Evolutionary conservation across 2,797 vertebrate species (phyloP).

Genomic region (Sarcoramphus papa): DNA sequence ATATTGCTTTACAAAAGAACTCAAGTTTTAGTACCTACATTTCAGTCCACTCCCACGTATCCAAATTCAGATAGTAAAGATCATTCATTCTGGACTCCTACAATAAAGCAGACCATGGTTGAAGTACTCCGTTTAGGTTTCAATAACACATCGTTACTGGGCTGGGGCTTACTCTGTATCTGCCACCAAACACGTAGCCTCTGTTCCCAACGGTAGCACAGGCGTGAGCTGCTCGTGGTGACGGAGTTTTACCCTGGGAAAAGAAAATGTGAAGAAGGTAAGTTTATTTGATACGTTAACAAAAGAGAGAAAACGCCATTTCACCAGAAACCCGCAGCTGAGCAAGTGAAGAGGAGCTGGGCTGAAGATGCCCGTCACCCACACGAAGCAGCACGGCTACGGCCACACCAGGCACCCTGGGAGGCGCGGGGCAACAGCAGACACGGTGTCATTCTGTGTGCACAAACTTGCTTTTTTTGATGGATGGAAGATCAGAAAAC

Average conservation of each 20-base stretch:
- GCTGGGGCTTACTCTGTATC: conserved; percentile 82
- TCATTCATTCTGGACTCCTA: conserved; percentile 93
- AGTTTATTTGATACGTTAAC: not conserved
- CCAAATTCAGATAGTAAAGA: conserved; percentile 89
- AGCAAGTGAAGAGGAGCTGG: not conserved
- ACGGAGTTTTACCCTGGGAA: conserved; percentile 86
- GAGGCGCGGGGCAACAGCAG: not conserved
- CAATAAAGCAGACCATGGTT: not conserved
- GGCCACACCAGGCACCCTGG: not conserved
- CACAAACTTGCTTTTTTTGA: not conserved
- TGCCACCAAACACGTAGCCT: conserved; percentile 93
- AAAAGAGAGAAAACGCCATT: too few species aligned
- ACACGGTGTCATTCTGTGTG: not conserved
- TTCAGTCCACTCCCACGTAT: conserved; percentile 95
- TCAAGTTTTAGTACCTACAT: conserved; percentile 74
- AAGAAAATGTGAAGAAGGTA: not conserved
- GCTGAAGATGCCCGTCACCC: not conserved
- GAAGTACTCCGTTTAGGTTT: not conserved
- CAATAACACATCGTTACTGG: fast-evolving
- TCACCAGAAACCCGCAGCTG: not conserved
- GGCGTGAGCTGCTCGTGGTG: conserved; percentile 92
- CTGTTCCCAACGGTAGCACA: conserved; percentile 89
- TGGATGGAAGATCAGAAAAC: not conserved
- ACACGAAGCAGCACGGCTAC: not conserved
- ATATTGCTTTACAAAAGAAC: not conserved